These are phyloP conservation scores for Tarsius wallacei DNA, from an alignment of 2,797 vertebrate genomes.

Conservation along the genomic window DNA sequence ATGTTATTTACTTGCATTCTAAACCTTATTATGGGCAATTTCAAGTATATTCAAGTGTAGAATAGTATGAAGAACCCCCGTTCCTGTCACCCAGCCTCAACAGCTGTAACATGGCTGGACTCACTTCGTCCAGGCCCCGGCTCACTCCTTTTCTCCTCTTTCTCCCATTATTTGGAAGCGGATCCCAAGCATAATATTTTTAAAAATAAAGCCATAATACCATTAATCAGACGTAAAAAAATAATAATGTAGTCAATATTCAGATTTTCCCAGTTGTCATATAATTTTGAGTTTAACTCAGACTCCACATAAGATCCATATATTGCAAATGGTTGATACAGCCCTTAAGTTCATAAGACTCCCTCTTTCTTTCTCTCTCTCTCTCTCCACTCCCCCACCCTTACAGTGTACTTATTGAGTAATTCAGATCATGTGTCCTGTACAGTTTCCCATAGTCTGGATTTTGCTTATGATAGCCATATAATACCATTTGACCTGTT, in stretches of 20 bases:
- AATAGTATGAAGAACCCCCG: not conserved
- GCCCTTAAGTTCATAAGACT: not conserved
- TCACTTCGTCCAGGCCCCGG: not conserved
- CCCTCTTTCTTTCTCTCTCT: not conserved
- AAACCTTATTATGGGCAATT: not conserved
- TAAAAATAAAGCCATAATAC: slow-evolving; percentile 14
- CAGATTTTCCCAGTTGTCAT: not conserved
- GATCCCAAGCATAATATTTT: not conserved
- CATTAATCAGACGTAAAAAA: not conserved
- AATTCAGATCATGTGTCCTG: not conserved
- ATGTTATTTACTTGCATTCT: not conserved
- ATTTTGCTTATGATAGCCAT: not conserved
- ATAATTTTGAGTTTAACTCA: not conserved
- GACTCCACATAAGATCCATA: not conserved
- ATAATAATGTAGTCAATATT: not conserved
- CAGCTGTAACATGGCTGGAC: rapidly evolving
- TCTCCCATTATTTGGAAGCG: not conserved
- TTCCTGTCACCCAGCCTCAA: not conserved
- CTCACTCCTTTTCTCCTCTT: not conserved
- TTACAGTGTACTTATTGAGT: not conserved
- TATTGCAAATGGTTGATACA: not conserved
- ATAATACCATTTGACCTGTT: not conserved
- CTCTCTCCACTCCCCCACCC: not conserved
- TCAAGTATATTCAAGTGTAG: not conserved
- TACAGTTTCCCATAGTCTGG: not conserved